Evolutionary conservation across 1,140 invertebrate genomes (phyloP), one percentile per base, ranked within the genome.

Genomic region (Drosophila novamexicana): DNA sequence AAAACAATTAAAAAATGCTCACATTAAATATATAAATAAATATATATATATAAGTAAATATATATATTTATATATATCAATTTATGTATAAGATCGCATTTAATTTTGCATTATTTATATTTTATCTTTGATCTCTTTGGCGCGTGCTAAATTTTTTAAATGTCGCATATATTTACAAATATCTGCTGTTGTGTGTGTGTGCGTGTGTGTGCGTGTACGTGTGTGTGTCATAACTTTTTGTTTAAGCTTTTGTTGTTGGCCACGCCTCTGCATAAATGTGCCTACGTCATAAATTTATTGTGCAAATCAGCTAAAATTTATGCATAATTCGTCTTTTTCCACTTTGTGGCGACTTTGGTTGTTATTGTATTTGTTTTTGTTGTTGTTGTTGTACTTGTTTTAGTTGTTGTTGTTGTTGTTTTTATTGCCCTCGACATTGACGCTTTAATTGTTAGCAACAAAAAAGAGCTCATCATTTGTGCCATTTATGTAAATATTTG

Each of bases 271-370:
- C 22, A 29, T 29, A 29, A 5, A 29, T 57, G 44, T 42, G 65
- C 49, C 45, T 56, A 61, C 70, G 66, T 47, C 65, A 74, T 83
- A 75, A 77, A 49, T 63, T 73, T 79, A 0, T 72, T 74, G 56
- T 74, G 81, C 61, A 77, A 84, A 84, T 84, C 77, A 59, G 50
- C 44, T 75, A 77, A 79, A 81, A 84, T 77, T 71, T 75, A 71
- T 75, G 73, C 67, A 75, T 71, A 72, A 59, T 71, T 80, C 73
- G 75, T 75, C 12, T 62, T 39, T 62, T 52, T 29, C 49, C 39
- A 69, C 65, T 69, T 75, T 62, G 63, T 59, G 29, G 36, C 53
- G 9, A 37, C 53, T 68, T 57, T 34, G 34, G 59, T 42, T 52
- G 16, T 34, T 54, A 36, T 37, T 36, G 22, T 22, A 50, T 1